These are phyloP conservation scores for Nicator chloris DNA, from an alignment of 2,113 vertebrate species.

Conservation along the genomic window DNA sequence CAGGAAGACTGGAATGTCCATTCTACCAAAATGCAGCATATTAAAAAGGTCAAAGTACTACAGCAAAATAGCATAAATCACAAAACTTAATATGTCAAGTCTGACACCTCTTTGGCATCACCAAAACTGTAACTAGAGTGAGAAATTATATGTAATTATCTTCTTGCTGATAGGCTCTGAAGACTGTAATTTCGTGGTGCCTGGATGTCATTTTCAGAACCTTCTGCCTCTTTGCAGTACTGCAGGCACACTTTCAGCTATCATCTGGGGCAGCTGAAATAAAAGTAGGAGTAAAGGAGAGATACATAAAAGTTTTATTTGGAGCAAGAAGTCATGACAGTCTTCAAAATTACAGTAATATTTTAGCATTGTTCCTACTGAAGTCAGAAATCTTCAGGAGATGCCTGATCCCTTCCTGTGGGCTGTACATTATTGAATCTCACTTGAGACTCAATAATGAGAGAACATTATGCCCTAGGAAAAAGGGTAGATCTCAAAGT, in stretches of 20 bases:
- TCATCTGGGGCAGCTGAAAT: neutral
- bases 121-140: constrained; percentile 23
- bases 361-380: neutral
- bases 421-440: neutral
- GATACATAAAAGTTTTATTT: neutral
- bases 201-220: constrained; percentile 46
- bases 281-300: neutral
- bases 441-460: neutral
- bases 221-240: constrained; percentile 2
- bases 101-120: constrained; percentile 26
- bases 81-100: neutral
- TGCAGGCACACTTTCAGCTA: neutral
- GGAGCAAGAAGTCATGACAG: neutral
- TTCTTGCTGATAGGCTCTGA: constrained; percentile 23
- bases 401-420: neutral
- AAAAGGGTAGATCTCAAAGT: neutral
- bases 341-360: constrained; percentile 24
- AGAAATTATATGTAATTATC: constrained; percentile 59
- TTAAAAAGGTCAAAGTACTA: neutral
- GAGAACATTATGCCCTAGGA: neutral
- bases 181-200: constrained; percentile 61
- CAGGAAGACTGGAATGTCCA: neutral
- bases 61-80: constrained; percentile 17
- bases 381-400: neutral
- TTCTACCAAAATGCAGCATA: neutral